Base-by-base conservation (phyloP, 2,113 vertebrate species). In the Mustela lutreola region DNA sequence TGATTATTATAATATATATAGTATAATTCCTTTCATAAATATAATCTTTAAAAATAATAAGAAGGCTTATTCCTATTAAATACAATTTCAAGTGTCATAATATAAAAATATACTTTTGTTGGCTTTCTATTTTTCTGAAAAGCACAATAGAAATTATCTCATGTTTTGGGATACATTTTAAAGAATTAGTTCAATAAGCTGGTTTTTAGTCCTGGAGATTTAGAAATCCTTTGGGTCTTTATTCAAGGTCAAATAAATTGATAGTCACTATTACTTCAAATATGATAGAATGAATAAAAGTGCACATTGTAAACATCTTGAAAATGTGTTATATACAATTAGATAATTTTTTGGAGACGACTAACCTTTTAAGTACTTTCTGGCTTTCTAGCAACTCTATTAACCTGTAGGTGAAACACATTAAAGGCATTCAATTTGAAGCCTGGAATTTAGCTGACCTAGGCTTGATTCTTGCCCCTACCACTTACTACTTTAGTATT, bases 1-100 rank as follows among this genome's bases (percentile, higher is more conserved):
- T 84, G 45, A 87, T 63, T 60, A 91, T 21, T 71, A 48, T 45
- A 45, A 45, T 45, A 45, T 48, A 48, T 48, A 11, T 48, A 75
- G 6, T 12, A 92, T 65, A 53, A 18, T 79, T 67, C 86, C 48
- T 75, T 89, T 63, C n/a, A 85, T 33, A 92, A 92, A 65, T 42
- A 71, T 18, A 48, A 71, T 79, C 45, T 95, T 93, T 95, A 89
- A 94, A 89, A 65, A 65, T 1, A 90, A 50, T 50, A 70, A 70
- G 22, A 63, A 92, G 26, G 0, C 28, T 89, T 42, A 28, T 65
- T 94, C 50, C 79, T 93, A 36, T 71, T 96, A 88, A 89, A 71
- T 92, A 92, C 87, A 78, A 82, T 95, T 96, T 97, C 33, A 95
- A 83, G 39, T 76, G 70, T 22, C 26, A 93, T 50, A 88, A 93